Conservation (phyloP, 1,140 invertebrate genomes). For the Helicoverpa zea region DNA sequence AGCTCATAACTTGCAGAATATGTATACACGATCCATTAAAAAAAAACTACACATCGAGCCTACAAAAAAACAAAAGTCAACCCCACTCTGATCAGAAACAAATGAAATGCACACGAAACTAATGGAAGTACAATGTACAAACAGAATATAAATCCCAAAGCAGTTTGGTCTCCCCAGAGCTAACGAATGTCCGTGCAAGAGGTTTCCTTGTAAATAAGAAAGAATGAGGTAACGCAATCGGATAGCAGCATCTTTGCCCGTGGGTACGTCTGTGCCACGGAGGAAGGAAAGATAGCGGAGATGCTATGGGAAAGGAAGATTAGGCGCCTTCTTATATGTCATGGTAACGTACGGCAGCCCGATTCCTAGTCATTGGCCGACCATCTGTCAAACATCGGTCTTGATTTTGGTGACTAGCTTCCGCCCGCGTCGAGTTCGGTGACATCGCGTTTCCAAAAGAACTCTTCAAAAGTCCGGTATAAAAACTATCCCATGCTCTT, state of each 20-base stretch:
- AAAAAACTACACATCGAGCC: not conserved
- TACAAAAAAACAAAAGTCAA: slow-evolving; percentile 18
- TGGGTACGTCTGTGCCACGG: slow-evolving; percentile 40
- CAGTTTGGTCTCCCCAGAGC: slow-evolving; percentile 45
- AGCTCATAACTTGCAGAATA: too few relatives aligned
- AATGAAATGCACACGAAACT: slow-evolving; percentile 38
- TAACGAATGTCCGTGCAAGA: slow-evolving; percentile 54
- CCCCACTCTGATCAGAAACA: not conserved
- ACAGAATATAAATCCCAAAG: slow-evolving; percentile 34
- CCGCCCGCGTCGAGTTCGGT: too few relatives aligned
- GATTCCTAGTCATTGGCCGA: too few relatives aligned
- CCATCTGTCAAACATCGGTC: too few relatives aligned
- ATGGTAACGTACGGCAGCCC: too few relatives aligned
- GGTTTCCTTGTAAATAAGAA: slow-evolving; percentile 55
- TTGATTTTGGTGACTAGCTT: too few relatives aligned
- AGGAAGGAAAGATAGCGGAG: too few relatives aligned
- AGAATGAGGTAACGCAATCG: slow-evolving; percentile 56
- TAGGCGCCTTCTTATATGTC: too few relatives aligned
- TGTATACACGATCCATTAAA: not conserved
- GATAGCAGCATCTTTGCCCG: not conserved
- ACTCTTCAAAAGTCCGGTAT: too few relatives aligned
- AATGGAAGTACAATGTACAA: slow-evolving; percentile 46
- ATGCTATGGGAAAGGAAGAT: too few relatives aligned
- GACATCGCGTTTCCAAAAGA: too few relatives aligned
- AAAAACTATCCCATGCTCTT: too few relatives aligned